These are phyloP conservation scores for Poeciliopsis turneri DNA, from an alignment of 2,797 vertebrate species.

Conservation along the genomic window DNA sequence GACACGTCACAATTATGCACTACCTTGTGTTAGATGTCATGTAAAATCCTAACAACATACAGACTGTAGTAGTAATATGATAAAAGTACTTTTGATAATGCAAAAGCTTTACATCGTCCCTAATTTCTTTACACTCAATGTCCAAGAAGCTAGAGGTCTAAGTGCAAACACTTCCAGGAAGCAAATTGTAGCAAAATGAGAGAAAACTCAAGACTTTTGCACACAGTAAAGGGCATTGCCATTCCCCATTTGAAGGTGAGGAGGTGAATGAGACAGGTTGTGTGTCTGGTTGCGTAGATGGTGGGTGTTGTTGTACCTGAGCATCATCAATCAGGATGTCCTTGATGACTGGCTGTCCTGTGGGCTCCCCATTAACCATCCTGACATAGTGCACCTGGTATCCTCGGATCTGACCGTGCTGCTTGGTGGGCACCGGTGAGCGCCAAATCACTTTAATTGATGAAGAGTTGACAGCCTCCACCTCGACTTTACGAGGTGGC, in stretches of 20 bases:
- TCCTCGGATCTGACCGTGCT: slow-evolving; percentile 98
- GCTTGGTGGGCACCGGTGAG: slow-evolving; percentile 96
- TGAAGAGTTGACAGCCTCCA: slow-evolving; percentile 99
- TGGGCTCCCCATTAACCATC: slow-evolving; percentile 97
- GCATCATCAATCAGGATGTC: slow-evolving; percentile 98
- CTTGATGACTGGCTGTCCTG: slow-evolving; percentile 96
- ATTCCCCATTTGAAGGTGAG: slow-evolving; percentile 10
- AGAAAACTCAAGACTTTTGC: background rate
- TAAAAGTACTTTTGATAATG: background rate
- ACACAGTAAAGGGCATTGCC: slow-evolving; percentile 26
- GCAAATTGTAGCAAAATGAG: background rate
- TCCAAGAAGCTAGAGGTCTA: background rate
- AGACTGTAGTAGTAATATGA: background rate
- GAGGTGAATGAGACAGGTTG: slow-evolving; percentile 42
- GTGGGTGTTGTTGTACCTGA: slow-evolving; percentile 84
- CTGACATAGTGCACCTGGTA: slow-evolving; percentile 99
- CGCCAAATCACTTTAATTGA: slow-evolving; percentile 99
- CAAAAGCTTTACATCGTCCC: background rate
- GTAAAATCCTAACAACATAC: background rate
- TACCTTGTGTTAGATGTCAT: background rate
- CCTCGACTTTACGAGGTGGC: slow-evolving; percentile 99
- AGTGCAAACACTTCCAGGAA: background rate
- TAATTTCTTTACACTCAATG: background rate
- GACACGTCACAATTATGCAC: background rate
- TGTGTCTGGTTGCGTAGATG: slow-evolving; percentile 19